A percentile compares a stretch with the other conserved stretches of the same genome.
phyloP scores from a whole-genome alignment of 1,140 invertebrate genomes.

The Drosophila kurseongensis region DNA sequence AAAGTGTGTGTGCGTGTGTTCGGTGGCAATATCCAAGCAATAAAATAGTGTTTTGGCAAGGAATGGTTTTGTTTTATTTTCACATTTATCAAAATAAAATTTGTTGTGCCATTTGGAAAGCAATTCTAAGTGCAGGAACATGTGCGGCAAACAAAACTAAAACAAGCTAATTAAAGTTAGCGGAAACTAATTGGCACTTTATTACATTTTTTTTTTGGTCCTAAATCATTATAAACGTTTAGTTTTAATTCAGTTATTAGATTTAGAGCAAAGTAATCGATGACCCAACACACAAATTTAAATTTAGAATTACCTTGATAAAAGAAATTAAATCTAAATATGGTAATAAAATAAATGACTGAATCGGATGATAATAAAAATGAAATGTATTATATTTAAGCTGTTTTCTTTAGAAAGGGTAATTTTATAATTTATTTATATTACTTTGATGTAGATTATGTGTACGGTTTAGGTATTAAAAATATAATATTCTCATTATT shows the following conservation, averaged over 20 bases:
- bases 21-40: slow-evolving; percentile 2
- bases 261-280: too few species aligned
- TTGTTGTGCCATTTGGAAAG: neutral
- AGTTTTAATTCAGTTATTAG: neutral
- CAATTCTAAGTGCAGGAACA: neutral
- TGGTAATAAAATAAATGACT: too few species aligned
- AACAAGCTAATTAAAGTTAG: neutral
- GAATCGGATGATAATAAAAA: too few species aligned
- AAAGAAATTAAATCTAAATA: too few species aligned
- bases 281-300: too few species aligned
- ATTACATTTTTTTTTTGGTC: neutral
- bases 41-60: slow-evolving; percentile 10
- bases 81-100: slow-evolving; percentile 6
- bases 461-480: too few species aligned
- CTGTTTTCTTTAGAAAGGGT: too few species aligned
- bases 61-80: neutral
- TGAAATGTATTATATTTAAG: too few species aligned
- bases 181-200: neutral
- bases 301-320: too few species aligned
- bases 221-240: neutral
- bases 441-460: too few species aligned
- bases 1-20: slow-evolving; percentile 12
- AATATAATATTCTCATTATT: too few species aligned
- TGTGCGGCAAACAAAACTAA: neutral
- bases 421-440: too few species aligned